Base-by-base conservation (phyloP, 2,113 vertebrate species). In the Mungos mungo region DNA sequence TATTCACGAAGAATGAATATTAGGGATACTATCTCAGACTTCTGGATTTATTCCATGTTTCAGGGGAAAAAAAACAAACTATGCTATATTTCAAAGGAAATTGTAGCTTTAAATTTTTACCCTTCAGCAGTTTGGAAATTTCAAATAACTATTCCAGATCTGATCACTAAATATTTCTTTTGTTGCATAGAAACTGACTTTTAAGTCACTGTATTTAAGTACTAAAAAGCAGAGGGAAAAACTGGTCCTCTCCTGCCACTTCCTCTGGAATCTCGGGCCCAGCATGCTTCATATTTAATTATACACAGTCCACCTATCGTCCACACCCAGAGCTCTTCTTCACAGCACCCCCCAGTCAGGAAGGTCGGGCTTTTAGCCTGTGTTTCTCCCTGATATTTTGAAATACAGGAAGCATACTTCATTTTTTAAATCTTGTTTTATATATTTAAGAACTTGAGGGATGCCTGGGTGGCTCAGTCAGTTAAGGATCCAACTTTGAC, bases 211-310 rank as follows among this genome's bases (percentile, higher is more conserved):
- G 13, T 63, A 72, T 81, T 93, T 92, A 72, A 94, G 47, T 88
- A 84, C n/a, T 96, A 81, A 97, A 80, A 95, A 86, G 47, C 31
- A 83, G 47, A 80, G n/a, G 33, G 60, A 76, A 96, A 77, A 89
- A 5, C 2, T 5, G 16, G 3, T 50, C 47, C 74, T 68, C 76
- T 80, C 15, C 29, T 52, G 66, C 33, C 29, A 7, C 71, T 50
- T 60, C 79, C 71, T 50, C 41, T 38, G 50, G 86, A 50, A 54
- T 87, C n/a, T 60, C 57, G 38, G 92, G 45, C 54, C 66, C 79
- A 76, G 81, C 29, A 54, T 35, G 35, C 52, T 68, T 60, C 66
- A 2, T 38, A 16, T 65, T 63, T 85, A 72, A 71, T 25, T 47
- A 38, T 47, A 72, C 31, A 23, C 72, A 41, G 2, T 86, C 86